phyloP scores from a whole-genome alignment of 2,888 invertebrate genomes.

The Saturnia pavonia region DNA sequence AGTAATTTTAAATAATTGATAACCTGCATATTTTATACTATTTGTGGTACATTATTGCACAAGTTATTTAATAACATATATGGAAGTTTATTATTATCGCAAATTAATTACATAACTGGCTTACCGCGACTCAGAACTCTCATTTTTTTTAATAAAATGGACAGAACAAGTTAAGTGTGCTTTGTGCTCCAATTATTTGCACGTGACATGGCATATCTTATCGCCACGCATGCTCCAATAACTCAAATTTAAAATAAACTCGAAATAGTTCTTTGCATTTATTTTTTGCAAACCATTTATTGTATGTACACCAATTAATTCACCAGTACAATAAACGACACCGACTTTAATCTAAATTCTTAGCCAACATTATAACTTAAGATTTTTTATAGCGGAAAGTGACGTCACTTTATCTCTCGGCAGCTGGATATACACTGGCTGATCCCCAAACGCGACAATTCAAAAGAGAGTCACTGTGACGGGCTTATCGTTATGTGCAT shows the following conservation, averaged over 20 bases:
- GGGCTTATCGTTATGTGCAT: too few relatives aligned
- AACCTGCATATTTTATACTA: not conserved
- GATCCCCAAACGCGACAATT: too few relatives aligned
- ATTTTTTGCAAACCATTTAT: not conserved
- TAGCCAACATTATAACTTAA: not conserved
- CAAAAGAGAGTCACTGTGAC: too few relatives aligned
- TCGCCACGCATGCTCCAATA: not conserved
- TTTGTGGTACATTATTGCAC: not conserved
- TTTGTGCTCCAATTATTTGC: conserved; percentile 10
- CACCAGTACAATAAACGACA: not conserved
- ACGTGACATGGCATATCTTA: not conserved
- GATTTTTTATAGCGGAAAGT: too few relatives aligned
- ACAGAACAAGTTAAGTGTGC: not conserved
- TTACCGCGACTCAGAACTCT: not conserved
- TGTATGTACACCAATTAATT: not conserved
- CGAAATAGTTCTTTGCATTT: not conserved
- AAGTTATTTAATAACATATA: not conserved
- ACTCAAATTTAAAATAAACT: not conserved
- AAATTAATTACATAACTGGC: not conserved
- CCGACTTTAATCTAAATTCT: not conserved
- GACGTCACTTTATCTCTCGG: too few relatives aligned
- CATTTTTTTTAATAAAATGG: not conserved
- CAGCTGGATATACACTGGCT: too few relatives aligned
- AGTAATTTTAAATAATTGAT: not conserved
- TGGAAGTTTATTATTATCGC: not conserved